A percentile compares a stretch with the other conserved stretches of the same genome.
These are phyloP conservation scores for Corythaixoides concolor DNA, from an alignment of 2,113 vertebrate genomes.

Conservation along the genomic window DNA sequence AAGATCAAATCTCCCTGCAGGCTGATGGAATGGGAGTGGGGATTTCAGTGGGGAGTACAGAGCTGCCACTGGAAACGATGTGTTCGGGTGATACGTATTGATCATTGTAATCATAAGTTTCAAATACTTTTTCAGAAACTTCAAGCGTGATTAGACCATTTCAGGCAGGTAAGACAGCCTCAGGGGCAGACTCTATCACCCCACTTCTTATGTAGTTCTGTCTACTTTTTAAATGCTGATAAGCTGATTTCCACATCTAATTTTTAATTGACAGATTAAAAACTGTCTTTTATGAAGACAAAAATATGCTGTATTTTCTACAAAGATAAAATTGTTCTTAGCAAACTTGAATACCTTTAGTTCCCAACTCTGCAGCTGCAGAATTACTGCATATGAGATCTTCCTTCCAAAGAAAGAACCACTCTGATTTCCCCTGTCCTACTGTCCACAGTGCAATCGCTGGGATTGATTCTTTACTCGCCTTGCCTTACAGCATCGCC, in stretches of 20 bases:
- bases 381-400: neutral
- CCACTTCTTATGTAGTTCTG: neutral
- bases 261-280: neutral
- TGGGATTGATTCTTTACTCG: neutral
- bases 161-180: neutral
- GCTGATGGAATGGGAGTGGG: fast-evolving
- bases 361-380: neutral
- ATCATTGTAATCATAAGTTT: neutral
- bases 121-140: neutral
- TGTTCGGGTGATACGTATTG: neutral
- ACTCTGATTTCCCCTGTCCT: neutral
- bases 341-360: neutral
- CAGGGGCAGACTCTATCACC: neutral
- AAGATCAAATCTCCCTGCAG: neutral
- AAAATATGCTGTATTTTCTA: neutral
- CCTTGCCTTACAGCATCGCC: neutral
- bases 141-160: neutral
- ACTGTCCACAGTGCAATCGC: too few species aligned
- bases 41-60: neutral
- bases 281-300: neutral
- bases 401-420: neutral
- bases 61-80: neutral
- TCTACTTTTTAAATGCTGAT: neutral
- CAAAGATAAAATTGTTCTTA: neutral
- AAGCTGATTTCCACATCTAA: neutral